A percentile compares a stretch with the other conserved stretches of the same genome.
Conservation (phyloP, 2,113 vertebrate species). For the Cyrtonyx montezumae region DNA sequence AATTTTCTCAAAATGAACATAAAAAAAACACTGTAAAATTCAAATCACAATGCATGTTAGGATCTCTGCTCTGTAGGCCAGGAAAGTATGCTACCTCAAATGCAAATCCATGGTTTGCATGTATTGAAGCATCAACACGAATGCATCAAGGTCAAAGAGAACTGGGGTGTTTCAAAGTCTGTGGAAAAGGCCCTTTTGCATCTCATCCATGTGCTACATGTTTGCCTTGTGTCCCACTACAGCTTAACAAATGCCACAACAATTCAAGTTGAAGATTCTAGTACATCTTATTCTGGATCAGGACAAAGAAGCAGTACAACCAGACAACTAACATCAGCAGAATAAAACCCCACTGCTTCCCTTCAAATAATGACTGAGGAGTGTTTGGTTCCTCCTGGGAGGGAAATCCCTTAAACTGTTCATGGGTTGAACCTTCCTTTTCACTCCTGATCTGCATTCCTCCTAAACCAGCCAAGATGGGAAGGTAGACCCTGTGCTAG, state of each 20-base stretch:
- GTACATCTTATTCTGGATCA: neutral
- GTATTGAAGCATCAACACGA: neutral
- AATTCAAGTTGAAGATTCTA: neutral
- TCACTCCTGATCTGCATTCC: neutral
- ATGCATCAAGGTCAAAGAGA: neutral
- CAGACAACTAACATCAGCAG: fast-evolving
- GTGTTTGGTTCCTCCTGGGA: neutral
- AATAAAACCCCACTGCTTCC: neutral
- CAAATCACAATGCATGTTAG: neutral
- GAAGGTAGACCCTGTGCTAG: neutral
- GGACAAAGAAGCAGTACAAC: neutral
- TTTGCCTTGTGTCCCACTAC: neutral
- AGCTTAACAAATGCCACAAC: neutral
- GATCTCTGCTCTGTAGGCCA: neutral
- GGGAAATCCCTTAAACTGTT: neutral
- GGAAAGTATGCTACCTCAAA: neutral
- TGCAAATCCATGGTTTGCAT: neutral
- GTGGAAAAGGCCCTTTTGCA: neutral
- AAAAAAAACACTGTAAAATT: neutral
- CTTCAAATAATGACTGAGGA: neutral
- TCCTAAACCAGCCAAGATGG: neutral
- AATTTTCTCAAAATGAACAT: neutral
- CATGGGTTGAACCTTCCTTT: neutral
- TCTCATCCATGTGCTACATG: neutral
- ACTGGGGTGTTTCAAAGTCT: neutral